Evolutionary conservation across 2,113 vertebrate genomes (phyloP).

Genomic region (Microcebus griseorufus): DNA sequence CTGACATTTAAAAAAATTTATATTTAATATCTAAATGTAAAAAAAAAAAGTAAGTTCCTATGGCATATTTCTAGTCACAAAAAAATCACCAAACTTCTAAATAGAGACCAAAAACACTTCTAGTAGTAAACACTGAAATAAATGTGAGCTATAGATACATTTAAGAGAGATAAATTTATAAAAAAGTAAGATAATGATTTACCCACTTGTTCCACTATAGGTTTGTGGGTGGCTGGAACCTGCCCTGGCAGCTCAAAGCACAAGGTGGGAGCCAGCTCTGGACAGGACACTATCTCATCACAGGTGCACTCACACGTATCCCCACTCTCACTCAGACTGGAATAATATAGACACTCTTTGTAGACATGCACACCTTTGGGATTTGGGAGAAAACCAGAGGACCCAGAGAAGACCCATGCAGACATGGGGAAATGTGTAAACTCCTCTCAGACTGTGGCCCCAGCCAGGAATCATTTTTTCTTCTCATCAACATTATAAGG

Average conservation of each 20-base stretch:
- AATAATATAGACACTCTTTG: background rate
- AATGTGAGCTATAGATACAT: background rate
- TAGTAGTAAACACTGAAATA: background rate
- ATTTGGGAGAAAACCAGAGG: background rate
- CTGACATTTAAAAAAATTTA: too few species aligned
- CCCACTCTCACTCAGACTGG: background rate
- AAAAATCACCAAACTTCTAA: background rate
- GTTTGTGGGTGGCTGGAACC: background rate
- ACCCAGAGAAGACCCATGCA: too few species aligned
- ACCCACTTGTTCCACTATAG: background rate
- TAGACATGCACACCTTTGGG: background rate
- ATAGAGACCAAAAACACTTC: background rate
- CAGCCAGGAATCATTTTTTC: background rate
- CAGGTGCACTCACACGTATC: background rate
- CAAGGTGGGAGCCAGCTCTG: background rate
- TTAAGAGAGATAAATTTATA: background rate
- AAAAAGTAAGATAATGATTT: background rate
- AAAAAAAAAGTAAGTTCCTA: background rate
- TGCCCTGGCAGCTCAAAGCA: background rate
- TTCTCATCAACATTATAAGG: background rate
- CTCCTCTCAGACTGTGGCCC: background rate
- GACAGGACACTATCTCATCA: background rate
- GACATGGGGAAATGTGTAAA: background rate
- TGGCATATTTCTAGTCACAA: background rate
- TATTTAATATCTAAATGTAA: too few species aligned